These are phyloP conservation scores for Amia ocellicauda DNA, from an alignment of 2,113 vertebrate species.

Conservation along the genomic window DNA sequence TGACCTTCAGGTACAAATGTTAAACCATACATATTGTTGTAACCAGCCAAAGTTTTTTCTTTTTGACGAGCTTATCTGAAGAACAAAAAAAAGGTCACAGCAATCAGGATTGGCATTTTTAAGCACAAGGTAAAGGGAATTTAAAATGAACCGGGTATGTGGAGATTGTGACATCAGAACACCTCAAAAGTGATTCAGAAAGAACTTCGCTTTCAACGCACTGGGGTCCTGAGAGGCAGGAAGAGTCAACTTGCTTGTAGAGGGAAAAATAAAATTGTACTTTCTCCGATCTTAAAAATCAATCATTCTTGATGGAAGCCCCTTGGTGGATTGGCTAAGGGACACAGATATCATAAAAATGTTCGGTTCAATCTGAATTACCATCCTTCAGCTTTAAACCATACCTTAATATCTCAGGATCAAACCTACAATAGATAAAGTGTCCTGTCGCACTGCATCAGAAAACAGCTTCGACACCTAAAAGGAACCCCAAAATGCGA, in stretches of 20 bases:
- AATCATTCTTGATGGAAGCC: neutral
- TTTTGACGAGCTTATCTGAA: neutral
- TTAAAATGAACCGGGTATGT: neutral
- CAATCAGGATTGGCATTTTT: neutral
- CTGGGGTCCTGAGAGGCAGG: neutral
- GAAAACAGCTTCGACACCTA: neutral
- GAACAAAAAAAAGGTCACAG: neutral
- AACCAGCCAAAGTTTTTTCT: neutral
- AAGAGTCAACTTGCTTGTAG: neutral
- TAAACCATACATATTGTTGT: neutral
- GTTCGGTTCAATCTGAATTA: conserved; percentile 10
- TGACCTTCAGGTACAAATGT: neutral
- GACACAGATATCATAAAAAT: conserved; percentile 15
- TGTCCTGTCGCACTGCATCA: neutral
- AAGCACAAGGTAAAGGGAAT: neutral
- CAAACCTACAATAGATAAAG: conserved; percentile 13
- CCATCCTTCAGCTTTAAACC: conserved; percentile 17
- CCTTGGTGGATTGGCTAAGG: conserved; percentile 4
- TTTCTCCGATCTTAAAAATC: conserved; percentile 8
- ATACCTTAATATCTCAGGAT: conserved; percentile 6
- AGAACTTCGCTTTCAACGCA: neutral
- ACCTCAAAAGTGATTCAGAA: neutral
- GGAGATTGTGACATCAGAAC: neutral
- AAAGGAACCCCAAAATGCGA: conserved; percentile 7
- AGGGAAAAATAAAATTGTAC: neutral